Percentiles rank a stretch among this genome's conserved stretches.
These are phyloP conservation scores for Micrasema minimum DNA, from an alignment of 1,140 invertebrate species.

Conservation along the genomic window DNA sequence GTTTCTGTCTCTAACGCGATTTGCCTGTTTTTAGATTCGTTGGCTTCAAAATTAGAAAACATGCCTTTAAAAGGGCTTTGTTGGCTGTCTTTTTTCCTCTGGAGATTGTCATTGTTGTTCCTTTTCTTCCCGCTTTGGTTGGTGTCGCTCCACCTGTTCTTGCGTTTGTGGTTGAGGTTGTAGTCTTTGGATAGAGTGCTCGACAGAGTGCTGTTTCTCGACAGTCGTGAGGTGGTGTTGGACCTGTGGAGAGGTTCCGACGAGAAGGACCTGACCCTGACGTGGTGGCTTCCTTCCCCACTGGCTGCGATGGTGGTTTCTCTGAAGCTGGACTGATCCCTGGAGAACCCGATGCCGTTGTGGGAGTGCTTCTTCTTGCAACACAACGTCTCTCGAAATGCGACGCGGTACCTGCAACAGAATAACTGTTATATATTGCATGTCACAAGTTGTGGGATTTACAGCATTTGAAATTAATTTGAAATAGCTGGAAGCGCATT, in stretches of 20 bases:
- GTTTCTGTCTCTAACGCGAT: constrained; percentile 48
- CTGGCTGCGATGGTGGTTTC: constrained; percentile 65
- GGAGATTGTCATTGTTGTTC: constrained; percentile 35
- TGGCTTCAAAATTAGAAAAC: constrained; percentile 35
- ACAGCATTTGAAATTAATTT: constrained; percentile 2
- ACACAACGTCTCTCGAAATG: constrained; percentile 79
- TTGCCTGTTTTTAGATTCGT: constrained; percentile 33
- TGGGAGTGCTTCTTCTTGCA: constrained; percentile 60
- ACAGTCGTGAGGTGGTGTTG: constrained; percentile 45
- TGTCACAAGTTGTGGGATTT: background rate
- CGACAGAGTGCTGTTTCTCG: constrained; percentile 32
- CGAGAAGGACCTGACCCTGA: constrained; percentile 59
- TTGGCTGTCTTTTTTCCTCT: constrained; percentile 14
- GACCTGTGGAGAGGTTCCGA: constrained; percentile 56
- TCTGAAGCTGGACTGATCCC: constrained; percentile 69
- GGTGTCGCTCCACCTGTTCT: constrained; percentile 33
- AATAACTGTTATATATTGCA: background rate
- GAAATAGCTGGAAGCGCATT: background rate
- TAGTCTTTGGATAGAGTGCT: constrained; percentile 41
- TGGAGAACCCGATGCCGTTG: constrained; percentile 62
- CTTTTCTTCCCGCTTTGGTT: constrained; percentile 35
- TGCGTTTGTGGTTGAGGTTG: constrained; percentile 52
- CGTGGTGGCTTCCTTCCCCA: constrained; percentile 60
- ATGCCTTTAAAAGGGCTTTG: constrained; percentile 38
- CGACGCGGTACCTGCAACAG: constrained; percentile 76